phyloP scores from a whole-genome alignment of 2,113 vertebrate genomes.

The Crotalus tigris region DNA sequence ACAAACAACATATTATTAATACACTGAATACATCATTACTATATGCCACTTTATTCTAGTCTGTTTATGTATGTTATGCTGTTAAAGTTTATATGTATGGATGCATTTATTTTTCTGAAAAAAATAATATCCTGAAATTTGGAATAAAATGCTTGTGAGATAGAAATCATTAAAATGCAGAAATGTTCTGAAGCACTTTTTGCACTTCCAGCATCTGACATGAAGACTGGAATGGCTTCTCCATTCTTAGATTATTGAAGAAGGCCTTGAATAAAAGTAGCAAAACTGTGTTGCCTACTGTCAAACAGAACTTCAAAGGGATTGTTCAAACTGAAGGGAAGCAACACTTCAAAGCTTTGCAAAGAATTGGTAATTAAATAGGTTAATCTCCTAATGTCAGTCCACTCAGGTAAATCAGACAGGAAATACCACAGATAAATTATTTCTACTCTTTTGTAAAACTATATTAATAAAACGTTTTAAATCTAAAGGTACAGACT shows the following conservation, averaged over 20 bases:
- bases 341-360: neutral
- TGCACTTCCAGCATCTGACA: neutral
- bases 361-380: neutral
- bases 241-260: neutral
- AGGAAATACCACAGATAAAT: neutral
- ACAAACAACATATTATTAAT: neutral
- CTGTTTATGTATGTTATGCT: neutral
- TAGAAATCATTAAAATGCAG: neutral
- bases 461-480: neutral
- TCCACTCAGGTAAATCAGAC: neutral
- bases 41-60: neutral
- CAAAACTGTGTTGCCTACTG: neutral
- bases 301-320: neutral
- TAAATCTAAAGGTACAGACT: neutral
- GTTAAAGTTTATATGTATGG: neutral
- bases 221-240: neutral
- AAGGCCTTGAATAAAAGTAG: neutral
- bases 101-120: neutral
- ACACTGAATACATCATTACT: neutral
- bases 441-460: neutral
- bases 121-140: neutral
- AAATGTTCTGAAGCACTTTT: neutral
- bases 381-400: neutral
- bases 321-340: neutral
- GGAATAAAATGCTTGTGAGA: neutral